Base-by-base conservation (phyloP, 1,140 invertebrate species). In the Micrasema minimum region DNA sequence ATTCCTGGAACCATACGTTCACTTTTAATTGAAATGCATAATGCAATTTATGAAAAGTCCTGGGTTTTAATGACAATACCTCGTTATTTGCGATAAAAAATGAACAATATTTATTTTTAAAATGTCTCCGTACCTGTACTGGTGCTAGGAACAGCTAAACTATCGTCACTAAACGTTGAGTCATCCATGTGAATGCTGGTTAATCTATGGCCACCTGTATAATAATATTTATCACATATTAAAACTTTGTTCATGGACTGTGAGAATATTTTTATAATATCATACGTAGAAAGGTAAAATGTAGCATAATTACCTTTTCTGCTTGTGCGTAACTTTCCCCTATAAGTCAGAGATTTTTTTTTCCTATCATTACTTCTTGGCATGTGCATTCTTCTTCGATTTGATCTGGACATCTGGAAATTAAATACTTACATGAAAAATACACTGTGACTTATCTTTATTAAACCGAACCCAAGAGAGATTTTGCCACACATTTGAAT, bases 91-190 rank as follows among this genome's bases (percentile, higher is more conserved):
- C n/a, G n/a, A n/a, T n/a, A n/a, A n/a, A n/a, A n/a, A n/a, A n/a
- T n/a, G n/a, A n/a, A n/a, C n/a, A n/a, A n/a, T n/a, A n/a, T n/a
- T n/a, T n/a, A n/a, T n/a, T n/a, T n/a, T n/a, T n/a, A n/a, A n/a
- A n/a, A n/a, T n/a, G n/a, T n/a, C n/a, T n/a, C 26, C 7, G 7
- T 83, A 79, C 87, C 87, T 75, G 86, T 86, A 76, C 87, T 88
- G 41, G 86, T 88, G 75, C 87, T 88, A 4, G 87, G 87, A 70
- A 84, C 78, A 43, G 82, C 79, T 77, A 85, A 76, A 78, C 82
- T 82, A 23, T 81, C 81, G 16, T 75, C 69, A 59, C 66, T 72
- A 14, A 46, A 66, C 7, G 26, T 43, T 14, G 55, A 35, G n/a
- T 74, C 59, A 12, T 71, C 53, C 26, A 53, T 18, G 26, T 64